Percentiles rank a stretch among this genome's conserved stretches.
Conservation (phyloP, 2,113 vertebrate species). For the Anarrhichthys ocellatus region DNA sequence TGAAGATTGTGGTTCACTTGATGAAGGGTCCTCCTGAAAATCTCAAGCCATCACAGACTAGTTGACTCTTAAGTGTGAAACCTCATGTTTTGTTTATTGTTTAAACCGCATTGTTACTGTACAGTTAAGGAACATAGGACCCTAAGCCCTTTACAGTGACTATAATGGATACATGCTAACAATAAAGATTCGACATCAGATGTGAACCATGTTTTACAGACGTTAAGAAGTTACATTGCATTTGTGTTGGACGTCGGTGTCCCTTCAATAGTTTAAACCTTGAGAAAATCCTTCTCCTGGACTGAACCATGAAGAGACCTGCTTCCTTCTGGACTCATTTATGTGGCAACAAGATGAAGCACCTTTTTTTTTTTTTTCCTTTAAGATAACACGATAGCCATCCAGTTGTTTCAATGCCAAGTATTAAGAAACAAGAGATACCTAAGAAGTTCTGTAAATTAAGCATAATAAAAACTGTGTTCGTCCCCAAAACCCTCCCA, state of each 20-base stretch:
- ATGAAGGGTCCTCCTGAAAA: background rate
- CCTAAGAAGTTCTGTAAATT: conserved; percentile 38
- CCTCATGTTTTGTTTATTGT: background rate
- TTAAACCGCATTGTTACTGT: conserved; percentile 10
- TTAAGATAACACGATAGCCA: conserved; percentile 41
- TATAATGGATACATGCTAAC: background rate
- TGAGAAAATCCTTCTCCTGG: background rate
- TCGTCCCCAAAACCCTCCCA: background rate
- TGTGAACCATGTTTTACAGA: background rate
- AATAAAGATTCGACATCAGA: background rate
- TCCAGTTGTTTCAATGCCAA: conserved; percentile 54
- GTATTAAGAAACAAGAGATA: conserved; percentile 43
- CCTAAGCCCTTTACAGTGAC: conserved; percentile 30
- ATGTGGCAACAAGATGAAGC: background rate
- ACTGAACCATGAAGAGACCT: conserved; percentile 14
- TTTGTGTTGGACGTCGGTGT: background rate
- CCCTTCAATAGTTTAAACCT: background rate
- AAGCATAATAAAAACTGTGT: conserved; percentile 9
- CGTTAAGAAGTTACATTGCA: background rate
- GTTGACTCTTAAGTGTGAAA: background rate
- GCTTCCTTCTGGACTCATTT: background rate
- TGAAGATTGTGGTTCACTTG: background rate
- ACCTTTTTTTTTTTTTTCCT: background rate
- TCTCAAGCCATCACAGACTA: conserved; percentile 27
- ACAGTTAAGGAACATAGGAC: background rate